Percentiles rank a stretch among this genome's conserved stretches.
These are phyloP conservation scores for Furnarius figulus DNA, from an alignment of 2,113 vertebrate species.

Conservation along the genomic window DNA sequence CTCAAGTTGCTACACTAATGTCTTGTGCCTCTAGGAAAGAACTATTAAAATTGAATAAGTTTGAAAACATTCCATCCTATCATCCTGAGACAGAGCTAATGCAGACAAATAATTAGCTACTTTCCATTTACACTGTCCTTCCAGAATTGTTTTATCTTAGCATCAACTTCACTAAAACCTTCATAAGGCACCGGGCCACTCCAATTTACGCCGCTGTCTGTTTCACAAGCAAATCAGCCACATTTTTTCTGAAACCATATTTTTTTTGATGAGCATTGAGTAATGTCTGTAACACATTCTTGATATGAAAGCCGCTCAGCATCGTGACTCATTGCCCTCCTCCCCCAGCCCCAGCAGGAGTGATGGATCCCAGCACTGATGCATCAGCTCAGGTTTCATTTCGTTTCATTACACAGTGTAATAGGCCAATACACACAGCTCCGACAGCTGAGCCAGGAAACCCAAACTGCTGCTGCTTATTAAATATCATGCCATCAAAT, in stretches of 20 bases:
- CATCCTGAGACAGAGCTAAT: background rate
- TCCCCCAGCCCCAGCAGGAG: background rate
- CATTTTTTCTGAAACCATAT: background rate
- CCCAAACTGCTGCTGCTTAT: background rate
- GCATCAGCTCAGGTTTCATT: background rate
- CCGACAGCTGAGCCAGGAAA: background rate
- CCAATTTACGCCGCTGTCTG: background rate
- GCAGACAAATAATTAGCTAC: background rate
- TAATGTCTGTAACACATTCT: background rate
- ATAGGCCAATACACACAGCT: background rate
- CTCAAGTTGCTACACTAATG: background rate
- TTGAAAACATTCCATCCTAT: background rate
- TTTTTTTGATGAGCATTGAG: background rate
- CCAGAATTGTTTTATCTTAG: background rate
- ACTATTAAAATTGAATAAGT: background rate
- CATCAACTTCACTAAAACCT: background rate
- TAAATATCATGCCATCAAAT: background rate
- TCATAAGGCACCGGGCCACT: background rate
- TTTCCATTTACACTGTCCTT: background rate
- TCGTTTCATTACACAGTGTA: background rate
- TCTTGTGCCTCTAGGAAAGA: background rate
- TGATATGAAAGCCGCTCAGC: background rate
- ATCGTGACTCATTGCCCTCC: background rate
- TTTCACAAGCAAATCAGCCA: background rate
- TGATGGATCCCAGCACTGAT: background rate